Evolutionary conservation across 2,888 invertebrate species (phyloP).

Genomic region (Chrysotoxum bicinctum): DNA sequence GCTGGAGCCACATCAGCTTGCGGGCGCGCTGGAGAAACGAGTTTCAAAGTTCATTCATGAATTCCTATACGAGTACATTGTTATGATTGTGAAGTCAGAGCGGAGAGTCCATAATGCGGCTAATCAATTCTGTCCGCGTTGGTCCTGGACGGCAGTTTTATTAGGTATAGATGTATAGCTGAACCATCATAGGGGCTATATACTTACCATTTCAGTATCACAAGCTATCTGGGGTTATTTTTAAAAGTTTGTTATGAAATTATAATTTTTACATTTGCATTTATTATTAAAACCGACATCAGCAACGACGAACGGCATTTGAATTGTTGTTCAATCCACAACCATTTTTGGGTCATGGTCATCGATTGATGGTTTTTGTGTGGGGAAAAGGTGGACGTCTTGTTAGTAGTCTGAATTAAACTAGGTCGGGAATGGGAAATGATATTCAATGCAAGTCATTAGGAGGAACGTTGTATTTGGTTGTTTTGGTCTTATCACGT

Average conservation of each 20-base stretch:
- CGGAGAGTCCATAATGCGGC: constrained; percentile 47
- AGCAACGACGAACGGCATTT: constrained; percentile 55
- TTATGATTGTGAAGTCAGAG: constrained; percentile 42
- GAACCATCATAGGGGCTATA: neutral
- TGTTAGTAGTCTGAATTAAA: constrained; percentile 31
- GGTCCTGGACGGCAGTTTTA: constrained; percentile 53
- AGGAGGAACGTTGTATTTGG: neutral
- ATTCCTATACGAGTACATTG: constrained; percentile 38
- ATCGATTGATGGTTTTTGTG: constrained; percentile 54
- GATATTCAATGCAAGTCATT: neutral
- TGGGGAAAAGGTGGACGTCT: neutral
- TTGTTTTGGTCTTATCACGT: neutral
- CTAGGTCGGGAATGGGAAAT: constrained; percentile 56
- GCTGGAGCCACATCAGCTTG: constrained; percentile 20
- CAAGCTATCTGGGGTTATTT: constrained; percentile 28
- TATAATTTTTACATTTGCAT: constrained; percentile 64
- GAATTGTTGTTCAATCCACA: constrained; percentile 45
- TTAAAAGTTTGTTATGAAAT: constrained; percentile 66
- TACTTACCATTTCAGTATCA: constrained; percentile 6
- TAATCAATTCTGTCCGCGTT: constrained; percentile 73
- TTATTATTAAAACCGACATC: constrained; percentile 44
- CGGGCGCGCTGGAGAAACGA: constrained; percentile 47
- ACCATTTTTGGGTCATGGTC: constrained; percentile 65
- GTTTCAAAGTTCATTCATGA: constrained; percentile 74
- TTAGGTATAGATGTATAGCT: no score